Percentiles rank a stretch among this genome's conserved stretches.
Conservation (phyloP, 2,888 invertebrate species). For the Adelphocoris suturalis region DNA sequence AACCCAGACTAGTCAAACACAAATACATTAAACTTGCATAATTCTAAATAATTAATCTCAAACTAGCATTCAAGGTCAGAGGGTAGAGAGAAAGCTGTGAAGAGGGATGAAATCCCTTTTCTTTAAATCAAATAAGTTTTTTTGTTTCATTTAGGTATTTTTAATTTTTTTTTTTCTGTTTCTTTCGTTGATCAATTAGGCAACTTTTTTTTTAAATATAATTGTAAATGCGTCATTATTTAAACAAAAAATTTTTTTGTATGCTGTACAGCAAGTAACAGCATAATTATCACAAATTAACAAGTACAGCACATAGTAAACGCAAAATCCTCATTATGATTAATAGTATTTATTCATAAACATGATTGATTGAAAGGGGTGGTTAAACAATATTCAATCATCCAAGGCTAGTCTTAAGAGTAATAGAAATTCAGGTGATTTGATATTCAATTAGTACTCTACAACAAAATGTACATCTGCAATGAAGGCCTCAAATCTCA, state of each 20-base stretch:
- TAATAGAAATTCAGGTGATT: neutral
- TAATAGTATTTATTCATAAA: neutral
- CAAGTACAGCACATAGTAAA: neutral
- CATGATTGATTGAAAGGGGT: neutral
- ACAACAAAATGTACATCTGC: constrained; percentile 29
- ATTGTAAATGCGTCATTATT: neutral
- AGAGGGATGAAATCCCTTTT: neutral
- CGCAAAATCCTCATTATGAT: constrained; percentile 11
- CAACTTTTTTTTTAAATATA: neutral
- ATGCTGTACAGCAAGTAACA: constrained; percentile 2
- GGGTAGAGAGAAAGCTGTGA: constrained; percentile 13
- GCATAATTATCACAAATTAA: constrained; percentile 39
- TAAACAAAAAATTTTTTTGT: neutral
- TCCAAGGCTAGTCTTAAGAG: neutral
- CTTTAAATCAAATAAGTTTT: constrained; percentile 4
- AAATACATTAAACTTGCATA: constrained; percentile 25
- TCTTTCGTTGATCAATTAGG: neutral
- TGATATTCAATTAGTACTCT: neutral
- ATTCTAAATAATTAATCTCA: constrained; percentile 15
- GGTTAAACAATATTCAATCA: neutral
- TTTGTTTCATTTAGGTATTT: neutral
- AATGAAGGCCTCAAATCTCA: constrained; percentile 33
- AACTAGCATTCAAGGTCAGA: constrained; percentile 32
- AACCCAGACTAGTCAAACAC: constrained; percentile 66
- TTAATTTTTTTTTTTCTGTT: neutral